Evolutionary conservation across 2,797 vertebrate species (phyloP), one percentile per base, ranked within the genome.

Genomic region (Pseudochirops corinnae): DNA sequence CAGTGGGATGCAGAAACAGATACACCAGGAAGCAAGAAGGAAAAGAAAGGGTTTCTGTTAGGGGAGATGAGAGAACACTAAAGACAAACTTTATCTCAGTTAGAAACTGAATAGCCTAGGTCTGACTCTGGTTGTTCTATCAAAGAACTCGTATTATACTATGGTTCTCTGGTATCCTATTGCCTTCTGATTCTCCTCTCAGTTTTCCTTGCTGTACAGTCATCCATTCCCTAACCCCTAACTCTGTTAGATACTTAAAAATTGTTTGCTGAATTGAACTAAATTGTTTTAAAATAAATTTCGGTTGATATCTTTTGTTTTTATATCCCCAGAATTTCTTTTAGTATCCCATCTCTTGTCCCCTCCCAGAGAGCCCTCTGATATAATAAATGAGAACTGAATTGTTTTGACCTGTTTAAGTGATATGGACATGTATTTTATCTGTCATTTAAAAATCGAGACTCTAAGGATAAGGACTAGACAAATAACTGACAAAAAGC

Each of bases 381-480:
- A n/a, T 74, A 33, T 67, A 67, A 67, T 33, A 67, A 74, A 74
- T n/a, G 62, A 74, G 13, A 74, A 74, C 33, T 74, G 62, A 67
- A 67, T 67, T 67, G 31, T 33, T 62, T 14, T 62, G 60, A 67
- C 13, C 31, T 82, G 53, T 92, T 74, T 55, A 53, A 87, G 10
- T 87, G 56, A 56, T 52, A 60, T 26, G 90, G 0, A n/a, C 62
- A 56, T 58, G 28, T 39, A 55, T 87, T 92, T n/a, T 53, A 39
- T 55, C 52, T 93, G 33, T 12, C 58, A 58, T 92, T 91, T 96
- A 92, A 55, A 92, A 91, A 95, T 93, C 62, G 92, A 74, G 55
- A n/a, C 13, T 62, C 60, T 62, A 62, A 62, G 60, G 13, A 58
- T 14, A 58, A 26, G 5, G 18, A 57, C 50, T 92, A 28, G 52